These are phyloP conservation scores for Drosophila parvula DNA, from an alignment of 1,140 invertebrate genomes.

Conservation along the genomic window DNA sequence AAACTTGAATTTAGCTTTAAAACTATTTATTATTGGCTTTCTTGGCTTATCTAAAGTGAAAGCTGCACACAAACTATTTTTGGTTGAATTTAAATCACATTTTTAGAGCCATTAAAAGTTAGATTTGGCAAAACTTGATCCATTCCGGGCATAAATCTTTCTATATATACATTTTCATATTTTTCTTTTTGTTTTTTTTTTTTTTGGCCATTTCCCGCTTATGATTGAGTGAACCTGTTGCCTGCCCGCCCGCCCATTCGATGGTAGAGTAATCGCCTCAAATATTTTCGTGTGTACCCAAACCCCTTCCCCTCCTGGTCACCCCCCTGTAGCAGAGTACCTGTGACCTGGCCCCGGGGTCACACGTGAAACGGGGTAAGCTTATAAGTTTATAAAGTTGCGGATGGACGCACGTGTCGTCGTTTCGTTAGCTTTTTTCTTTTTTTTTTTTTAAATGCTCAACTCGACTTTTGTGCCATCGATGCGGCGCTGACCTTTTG, in stretches of 20 bases:
- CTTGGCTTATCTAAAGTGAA: not conserved
- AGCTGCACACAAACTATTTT: too few relatives aligned
- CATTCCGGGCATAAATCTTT: constrained; percentile 1
- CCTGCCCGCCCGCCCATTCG: not conserved
- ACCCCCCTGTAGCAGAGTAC: too few relatives aligned
- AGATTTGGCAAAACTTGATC: not conserved
- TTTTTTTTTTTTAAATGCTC: constrained; percentile 20
- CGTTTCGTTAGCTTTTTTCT: constrained; percentile 19
- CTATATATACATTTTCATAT: not conserved
- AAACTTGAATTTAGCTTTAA: not conserved
- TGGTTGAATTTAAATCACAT: fast-evolving
- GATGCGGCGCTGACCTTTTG: constrained; percentile 32
- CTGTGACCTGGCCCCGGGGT: constrained; percentile 30
- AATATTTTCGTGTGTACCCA: constrained; percentile 42
- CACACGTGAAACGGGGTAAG: constrained; percentile 30
- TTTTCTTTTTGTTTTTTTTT: constrained; percentile 1
- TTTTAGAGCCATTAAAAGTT: not conserved
- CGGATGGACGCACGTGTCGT: constrained; percentile 57
- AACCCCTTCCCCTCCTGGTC: too few relatives aligned
- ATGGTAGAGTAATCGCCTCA: constrained; percentile 30
- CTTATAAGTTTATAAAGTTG: constrained; percentile 52
- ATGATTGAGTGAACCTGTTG: constrained; percentile 35
- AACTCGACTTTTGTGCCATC: constrained; percentile 11
- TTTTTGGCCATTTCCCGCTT: not conserved
- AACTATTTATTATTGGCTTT: not conserved